phyloP scores from a whole-genome alignment of 1,140 invertebrate species.

The Drosophila neocordata region DNA sequence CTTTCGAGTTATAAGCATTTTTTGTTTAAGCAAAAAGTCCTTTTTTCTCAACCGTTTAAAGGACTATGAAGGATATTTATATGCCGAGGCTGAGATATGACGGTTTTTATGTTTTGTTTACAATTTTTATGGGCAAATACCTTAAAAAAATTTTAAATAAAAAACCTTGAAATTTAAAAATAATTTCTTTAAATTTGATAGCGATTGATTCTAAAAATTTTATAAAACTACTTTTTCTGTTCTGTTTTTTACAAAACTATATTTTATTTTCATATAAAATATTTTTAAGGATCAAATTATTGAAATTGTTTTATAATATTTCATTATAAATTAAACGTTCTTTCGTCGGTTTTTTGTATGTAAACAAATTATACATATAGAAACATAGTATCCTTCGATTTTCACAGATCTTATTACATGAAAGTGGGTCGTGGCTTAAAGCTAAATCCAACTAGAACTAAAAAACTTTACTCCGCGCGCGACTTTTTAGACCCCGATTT shows the following conservation, averaged over 20 bases:
- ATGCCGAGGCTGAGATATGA: no score
- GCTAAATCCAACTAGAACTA: slow-evolving; percentile 21
- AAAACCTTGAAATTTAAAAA: no score
- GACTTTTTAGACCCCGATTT: slow-evolving; percentile 56
- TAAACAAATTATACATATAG: neutral
- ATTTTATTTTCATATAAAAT: neutral
- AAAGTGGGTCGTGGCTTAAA: slow-evolving; percentile 17
- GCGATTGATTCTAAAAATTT: no score
- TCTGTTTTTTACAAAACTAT: neutral
- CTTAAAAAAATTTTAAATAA: no score
- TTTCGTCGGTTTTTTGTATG: neutral
- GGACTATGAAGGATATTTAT: no score
- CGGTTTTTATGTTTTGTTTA: no score
- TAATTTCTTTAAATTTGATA: no score
- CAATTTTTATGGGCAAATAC: no score
- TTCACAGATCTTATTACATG: slow-evolving; percentile 5
- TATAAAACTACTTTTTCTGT: neutral
- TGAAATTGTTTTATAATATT: neutral
- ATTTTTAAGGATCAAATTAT: neutral
- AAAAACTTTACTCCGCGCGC: slow-evolving; percentile 41
- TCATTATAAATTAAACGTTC: neutral
- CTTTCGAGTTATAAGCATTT: no score
- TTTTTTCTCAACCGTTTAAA: no score
- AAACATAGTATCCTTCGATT: slow-evolving; percentile 3
- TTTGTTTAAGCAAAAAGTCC: no score